Evolutionary conservation across 2,797 vertebrate genomes (phyloP).

Genomic region (Trematomus bernacchii): DNA sequence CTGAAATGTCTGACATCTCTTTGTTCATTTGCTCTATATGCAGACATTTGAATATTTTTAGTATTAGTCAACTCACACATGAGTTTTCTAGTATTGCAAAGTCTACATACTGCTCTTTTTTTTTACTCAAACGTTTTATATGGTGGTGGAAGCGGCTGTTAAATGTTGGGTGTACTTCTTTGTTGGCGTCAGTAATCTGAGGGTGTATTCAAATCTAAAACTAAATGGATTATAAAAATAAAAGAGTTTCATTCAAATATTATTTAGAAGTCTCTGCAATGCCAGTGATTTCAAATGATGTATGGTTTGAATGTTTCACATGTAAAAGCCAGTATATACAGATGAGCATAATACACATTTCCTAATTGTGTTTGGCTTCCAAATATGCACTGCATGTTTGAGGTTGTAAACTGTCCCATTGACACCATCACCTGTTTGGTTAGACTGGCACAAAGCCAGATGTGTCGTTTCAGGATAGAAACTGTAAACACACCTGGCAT

Average conservation of each 20-base stretch:
- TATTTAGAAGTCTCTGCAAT: neutral
- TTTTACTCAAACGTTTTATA: neutral
- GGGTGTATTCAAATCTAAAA: neutral
- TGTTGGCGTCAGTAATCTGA: neutral
- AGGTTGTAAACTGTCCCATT: constrained; percentile 12
- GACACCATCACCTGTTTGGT: constrained; percentile 24
- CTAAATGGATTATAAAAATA: neutral
- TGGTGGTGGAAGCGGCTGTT: neutral
- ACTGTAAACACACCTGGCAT: constrained; percentile 37
- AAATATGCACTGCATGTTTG: constrained; percentile 5
- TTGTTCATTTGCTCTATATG: neutral
- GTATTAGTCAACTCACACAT: neutral
- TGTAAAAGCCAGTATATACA: neutral
- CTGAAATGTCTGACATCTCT: constrained; percentile 2
- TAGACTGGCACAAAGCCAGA: constrained; percentile 19
- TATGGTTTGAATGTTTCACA: neutral
- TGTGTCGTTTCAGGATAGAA: constrained; percentile 28
- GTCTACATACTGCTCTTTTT: neutral
- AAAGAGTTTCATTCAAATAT: neutral
- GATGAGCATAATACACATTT: neutral
- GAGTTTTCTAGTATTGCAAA: neutral
- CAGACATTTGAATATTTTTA: neutral
- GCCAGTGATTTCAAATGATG: neutral
- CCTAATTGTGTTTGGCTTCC: constrained; percentile 1
- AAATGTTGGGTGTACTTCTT: neutral